Percentiles rank a stretch among this genome's conserved stretches.
phyloP scores from a whole-genome alignment of 2,113 vertebrate species.

The Corvus moneduloides region DNA sequence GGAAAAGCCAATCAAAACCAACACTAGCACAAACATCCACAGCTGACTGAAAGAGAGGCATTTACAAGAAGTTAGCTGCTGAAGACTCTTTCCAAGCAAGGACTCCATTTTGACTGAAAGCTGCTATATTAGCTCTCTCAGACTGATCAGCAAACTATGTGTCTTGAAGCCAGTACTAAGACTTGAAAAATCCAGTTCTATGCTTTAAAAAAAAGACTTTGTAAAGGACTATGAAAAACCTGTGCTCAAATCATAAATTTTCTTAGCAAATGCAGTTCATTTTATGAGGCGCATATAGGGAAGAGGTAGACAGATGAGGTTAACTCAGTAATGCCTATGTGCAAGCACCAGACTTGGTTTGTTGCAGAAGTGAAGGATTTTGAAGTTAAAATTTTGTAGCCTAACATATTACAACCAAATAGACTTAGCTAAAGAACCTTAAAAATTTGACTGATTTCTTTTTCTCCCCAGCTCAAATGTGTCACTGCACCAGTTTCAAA shows the following conservation, averaged over 20 bases:
- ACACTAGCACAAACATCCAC: constrained; percentile 86
- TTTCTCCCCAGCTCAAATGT: not conserved
- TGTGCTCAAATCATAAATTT: not conserved
- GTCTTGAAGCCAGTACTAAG: not conserved
- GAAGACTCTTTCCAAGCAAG: not conserved
- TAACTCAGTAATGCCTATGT: not conserved
- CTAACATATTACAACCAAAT: not conserved
- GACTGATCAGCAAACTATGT: not conserved
- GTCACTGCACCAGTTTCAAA: not conserved
- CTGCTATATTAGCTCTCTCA: not conserved
- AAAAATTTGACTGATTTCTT: not conserved
- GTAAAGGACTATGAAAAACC: not conserved
- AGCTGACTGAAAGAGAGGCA: constrained; percentile 79
- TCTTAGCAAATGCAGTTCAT: not conserved
- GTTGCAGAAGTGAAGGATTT: not conserved
- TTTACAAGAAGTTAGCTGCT: not conserved
- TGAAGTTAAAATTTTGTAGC: not conserved
- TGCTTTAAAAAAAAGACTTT: not conserved
- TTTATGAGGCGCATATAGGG: not conserved
- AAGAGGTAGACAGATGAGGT: not conserved
- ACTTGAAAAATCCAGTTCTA: not conserved
- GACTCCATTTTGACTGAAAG: not conserved
- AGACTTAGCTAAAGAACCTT: not conserved
- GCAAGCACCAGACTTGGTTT: not conserved
- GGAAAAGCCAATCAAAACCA: constrained; percentile 86